Percentiles rank a stretch among this genome's conserved stretches.
phyloP scores from a whole-genome alignment of 2,888 invertebrate species.

The Drosophila mercatorum region DNA sequence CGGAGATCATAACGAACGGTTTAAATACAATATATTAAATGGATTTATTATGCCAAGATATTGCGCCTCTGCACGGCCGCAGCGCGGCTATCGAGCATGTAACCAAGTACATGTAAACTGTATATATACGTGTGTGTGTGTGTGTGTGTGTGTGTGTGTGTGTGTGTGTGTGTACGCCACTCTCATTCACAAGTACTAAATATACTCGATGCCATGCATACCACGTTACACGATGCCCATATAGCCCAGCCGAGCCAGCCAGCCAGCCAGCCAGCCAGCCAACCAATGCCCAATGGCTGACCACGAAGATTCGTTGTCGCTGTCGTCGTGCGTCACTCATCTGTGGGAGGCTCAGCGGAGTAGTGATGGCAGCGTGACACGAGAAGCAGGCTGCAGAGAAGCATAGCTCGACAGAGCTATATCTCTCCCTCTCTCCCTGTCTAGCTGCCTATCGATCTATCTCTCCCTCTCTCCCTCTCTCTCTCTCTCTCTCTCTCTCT shows the following conservation, averaged over 20 bases:
- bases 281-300: constrained; percentile 47
- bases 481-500: not conserved
- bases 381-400: no score
- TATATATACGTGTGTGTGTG: not conserved
- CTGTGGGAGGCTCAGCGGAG: constrained; percentile 17
- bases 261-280: constrained; percentile 17
- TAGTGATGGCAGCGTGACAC: constrained; percentile 13
- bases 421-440: not conserved
- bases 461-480: not conserved
- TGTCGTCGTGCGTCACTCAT: constrained; percentile 27
- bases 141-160: constrained; percentile 1
- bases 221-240: constrained; percentile 16
- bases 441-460: not conserved
- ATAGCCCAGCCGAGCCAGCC: constrained; percentile 24
- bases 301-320: constrained; percentile 44
- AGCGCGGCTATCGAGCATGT: constrained; percentile 39
- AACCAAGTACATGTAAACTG: constrained; percentile 24
- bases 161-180: constrained; percentile 1
- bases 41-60: constrained; percentile 79
- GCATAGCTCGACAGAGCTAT: no score
- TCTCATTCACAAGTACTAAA: constrained; percentile 7
- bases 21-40: constrained; percentile 79
- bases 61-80: constrained; percentile 55
- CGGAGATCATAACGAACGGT: constrained; percentile 79
- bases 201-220: constrained; percentile 5